These are phyloP conservation scores for Lerema accius DNA, from an alignment of 1,140 invertebrate species.

Conservation along the genomic window DNA sequence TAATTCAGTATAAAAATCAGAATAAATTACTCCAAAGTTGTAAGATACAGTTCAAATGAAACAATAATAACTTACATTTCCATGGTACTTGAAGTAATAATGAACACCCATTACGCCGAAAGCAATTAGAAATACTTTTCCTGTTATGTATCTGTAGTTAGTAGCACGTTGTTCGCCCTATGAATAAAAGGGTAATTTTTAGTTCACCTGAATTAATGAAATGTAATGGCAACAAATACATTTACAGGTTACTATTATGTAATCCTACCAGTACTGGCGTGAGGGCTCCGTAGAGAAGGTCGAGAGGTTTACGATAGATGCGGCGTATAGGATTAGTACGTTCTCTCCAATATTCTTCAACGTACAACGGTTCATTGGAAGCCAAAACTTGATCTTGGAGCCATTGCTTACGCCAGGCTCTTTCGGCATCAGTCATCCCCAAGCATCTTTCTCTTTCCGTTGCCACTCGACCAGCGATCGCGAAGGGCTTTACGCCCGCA, in stretches of 20 bases:
- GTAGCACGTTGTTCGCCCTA: conserved; percentile 83
- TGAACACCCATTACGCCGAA: conserved; percentile 78
- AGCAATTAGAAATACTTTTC: conserved; percentile 84
- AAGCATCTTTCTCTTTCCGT: conserved; percentile 89
- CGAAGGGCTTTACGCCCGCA: conserved; percentile 84
- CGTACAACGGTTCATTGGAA: conserved; percentile 87
- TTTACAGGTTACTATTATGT: conserved; percentile 60
- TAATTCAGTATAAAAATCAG: too few relatives aligned
- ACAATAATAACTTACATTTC: conserved; percentile 84
- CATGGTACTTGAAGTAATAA: conserved; percentile 92
- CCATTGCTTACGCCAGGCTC: conserved; percentile 92
- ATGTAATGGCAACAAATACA: conserved; percentile 2
- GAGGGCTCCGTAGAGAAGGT: conserved; percentile 84
- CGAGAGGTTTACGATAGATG: conserved; percentile 88
- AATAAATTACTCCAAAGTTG: not conserved
- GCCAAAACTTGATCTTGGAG: conserved; percentile 91
- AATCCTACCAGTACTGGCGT: conserved; percentile 83
- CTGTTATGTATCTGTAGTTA: conserved; percentile 84
- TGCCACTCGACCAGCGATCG: conserved; percentile 88
- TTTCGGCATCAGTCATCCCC: conserved; percentile 93
- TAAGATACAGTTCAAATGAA: conserved; percentile 3
- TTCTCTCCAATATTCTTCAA: conserved; percentile 86
- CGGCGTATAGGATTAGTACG: conserved; percentile 90
- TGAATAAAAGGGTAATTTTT: conserved; percentile 15
- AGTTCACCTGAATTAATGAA: not conserved